A percentile compares a stretch with the other conserved stretches of the same genome.
Evolutionary conservation across 2,888 invertebrate genomes (phyloP).

Genomic region (Formica aserva): DNA sequence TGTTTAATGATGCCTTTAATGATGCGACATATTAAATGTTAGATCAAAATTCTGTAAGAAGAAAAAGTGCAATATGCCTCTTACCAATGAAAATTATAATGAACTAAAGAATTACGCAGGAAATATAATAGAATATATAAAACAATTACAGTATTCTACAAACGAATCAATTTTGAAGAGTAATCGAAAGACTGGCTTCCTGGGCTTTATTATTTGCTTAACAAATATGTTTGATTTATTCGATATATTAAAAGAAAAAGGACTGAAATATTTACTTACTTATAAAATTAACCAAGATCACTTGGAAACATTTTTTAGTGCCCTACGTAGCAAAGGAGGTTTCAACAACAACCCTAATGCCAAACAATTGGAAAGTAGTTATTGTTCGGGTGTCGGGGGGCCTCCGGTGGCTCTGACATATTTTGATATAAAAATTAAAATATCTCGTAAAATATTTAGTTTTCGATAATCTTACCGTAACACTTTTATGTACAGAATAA

Average conservation of each 20-base stretch:
- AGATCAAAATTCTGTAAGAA: constrained; percentile 13
- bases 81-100: background rate
- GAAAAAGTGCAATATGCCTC: constrained; percentile 12
- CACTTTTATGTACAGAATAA: too few relatives aligned
- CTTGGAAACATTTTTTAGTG: constrained; percentile 39
- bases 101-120: background rate
- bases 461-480: too few relatives aligned
- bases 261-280: background rate
- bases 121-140: background rate
- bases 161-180: background rate
- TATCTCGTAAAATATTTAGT: too few relatives aligned
- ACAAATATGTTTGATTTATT: constrained; percentile 33
- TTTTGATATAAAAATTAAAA: too few relatives aligned
- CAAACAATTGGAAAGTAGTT: background rate
- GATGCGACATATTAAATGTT: constrained; percentile 17
- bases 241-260: background rate
- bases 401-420: too few relatives aligned
- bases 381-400: background rate
- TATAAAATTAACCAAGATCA: constrained; percentile 35
- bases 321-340: constrained; percentile 2
- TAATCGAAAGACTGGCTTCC: constrained; percentile 30
- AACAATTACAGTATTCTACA: background rate
- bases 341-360: constrained; percentile 16
- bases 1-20: constrained; percentile 22
- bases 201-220: constrained; percentile 7